A percentile compares a stretch with the other conserved stretches of the same genome.
Evolutionary conservation across 2,888 invertebrate species (phyloP).

Genomic region (Deroplatys truncata): DNA sequence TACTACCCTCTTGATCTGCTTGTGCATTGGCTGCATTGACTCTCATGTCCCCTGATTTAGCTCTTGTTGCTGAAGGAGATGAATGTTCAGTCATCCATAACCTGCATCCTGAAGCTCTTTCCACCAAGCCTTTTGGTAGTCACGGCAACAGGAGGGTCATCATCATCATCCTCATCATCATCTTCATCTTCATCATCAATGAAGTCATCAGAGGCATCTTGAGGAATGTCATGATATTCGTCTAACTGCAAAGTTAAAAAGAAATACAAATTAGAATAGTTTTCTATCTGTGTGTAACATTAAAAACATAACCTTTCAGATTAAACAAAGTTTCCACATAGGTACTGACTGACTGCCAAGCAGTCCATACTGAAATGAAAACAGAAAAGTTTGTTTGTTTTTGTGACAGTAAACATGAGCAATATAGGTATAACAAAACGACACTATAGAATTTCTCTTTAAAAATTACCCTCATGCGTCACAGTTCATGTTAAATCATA

Average conservation of each 20-base stretch:
- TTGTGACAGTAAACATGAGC: not conserved
- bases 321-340: not conserved
- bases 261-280: slow-evolving; percentile 30
- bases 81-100: slow-evolving; percentile 43
- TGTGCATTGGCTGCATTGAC: not conserved
- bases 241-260: slow-evolving; percentile 40
- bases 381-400: too few relatives aligned
- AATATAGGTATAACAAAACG: not conserved
- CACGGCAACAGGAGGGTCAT: slow-evolving; percentile 41
- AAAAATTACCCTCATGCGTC: not conserved
- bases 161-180: slow-evolving; percentile 49
- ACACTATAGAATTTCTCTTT: not conserved
- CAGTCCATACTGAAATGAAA: not conserved
- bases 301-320: not conserved
- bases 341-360: not conserved
- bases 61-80: not conserved
- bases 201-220: slow-evolving; percentile 38
- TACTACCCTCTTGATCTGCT: not conserved
- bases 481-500: not conserved
- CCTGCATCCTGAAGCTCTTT: slow-evolving; percentile 56
- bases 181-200: slow-evolving; percentile 49
- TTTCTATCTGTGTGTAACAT: not conserved
- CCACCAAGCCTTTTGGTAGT: slow-evolving; percentile 42
- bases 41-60: not conserved
- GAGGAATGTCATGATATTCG: slow-evolving; percentile 49